Percentiles rank a stretch among this genome's conserved stretches.
phyloP scores from a whole-genome alignment of 2,888 invertebrate species.

The Eucera pruinosa region DNA sequence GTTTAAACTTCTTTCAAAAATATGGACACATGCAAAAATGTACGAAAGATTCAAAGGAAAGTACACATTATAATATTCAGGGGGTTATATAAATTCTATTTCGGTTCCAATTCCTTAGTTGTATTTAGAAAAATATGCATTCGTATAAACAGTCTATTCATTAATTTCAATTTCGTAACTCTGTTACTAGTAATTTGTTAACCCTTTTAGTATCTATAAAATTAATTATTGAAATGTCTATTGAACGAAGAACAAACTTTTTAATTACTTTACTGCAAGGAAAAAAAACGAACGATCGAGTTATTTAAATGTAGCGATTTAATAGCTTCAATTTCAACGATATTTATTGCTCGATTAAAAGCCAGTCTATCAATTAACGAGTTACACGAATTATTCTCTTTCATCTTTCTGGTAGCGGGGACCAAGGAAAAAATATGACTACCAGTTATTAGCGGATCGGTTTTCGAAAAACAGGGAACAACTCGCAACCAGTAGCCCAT shows the following conservation, averaged over 20 bases:
- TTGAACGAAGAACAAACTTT: background rate
- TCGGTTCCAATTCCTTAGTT: no score
- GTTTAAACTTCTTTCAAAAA: no score
- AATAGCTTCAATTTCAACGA: background rate
- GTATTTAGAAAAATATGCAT: no score
- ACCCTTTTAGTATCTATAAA: no score
- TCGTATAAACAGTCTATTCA: no score
- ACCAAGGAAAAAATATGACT: conserved; percentile 32
- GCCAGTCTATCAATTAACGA: background rate
- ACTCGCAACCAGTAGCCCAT: conserved; percentile 60
- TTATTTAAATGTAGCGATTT: background rate
- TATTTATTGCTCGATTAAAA: conserved; percentile 9
- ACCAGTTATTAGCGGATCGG: conserved; percentile 60
- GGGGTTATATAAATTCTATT: no score
- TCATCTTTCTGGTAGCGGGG: background rate
- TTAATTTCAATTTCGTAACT: background rate
- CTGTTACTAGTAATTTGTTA: no score
- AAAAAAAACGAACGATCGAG: background rate
- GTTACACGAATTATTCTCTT: background rate
- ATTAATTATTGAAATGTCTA: background rate
- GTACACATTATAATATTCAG: no score
- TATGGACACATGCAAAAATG: no score
- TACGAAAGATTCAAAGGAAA: no score
- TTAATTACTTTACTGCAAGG: background rate
- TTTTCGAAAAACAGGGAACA: conserved; percentile 61